Percentiles rank a stretch among this genome's conserved stretches.
Conservation (phyloP, 2,888 invertebrate genomes). For the Xestia xanthographa region DNA sequence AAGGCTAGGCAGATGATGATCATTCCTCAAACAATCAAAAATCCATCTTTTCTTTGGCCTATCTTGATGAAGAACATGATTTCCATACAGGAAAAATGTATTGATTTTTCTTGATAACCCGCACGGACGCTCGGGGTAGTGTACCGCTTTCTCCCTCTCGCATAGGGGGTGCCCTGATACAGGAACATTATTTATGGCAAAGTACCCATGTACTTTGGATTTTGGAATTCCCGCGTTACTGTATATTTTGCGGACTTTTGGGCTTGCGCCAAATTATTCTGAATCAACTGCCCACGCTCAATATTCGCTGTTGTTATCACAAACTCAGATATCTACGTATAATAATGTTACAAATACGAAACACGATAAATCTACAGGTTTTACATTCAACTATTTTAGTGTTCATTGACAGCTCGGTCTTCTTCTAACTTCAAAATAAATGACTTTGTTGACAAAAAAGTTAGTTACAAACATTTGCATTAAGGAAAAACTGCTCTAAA, state of each 20-base stretch:
- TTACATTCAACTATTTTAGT: not conserved
- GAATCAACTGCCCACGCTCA: constrained; percentile 45
- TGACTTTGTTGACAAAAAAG: not conserved
- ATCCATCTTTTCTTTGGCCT: too few species aligned
- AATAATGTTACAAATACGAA: constrained; percentile 7
- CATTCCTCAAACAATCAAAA: too few species aligned
- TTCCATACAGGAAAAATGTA: not conserved
- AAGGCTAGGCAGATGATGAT: too few species aligned
- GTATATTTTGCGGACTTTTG: constrained; percentile 30
- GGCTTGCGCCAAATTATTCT: constrained; percentile 48
- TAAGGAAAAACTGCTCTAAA: constrained; percentile 46
- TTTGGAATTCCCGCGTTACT: constrained; percentile 27
- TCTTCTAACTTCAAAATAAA: not conserved
- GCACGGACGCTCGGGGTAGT: not conserved
- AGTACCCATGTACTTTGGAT: not conserved
- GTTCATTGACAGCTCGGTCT: not conserved
- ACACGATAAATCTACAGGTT: not conserved
- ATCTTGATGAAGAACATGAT: not conserved
- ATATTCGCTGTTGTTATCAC: constrained; percentile 33
- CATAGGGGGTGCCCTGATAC: not conserved
- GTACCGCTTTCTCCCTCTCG: not conserved
- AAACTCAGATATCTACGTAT: not conserved
- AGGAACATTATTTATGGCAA: not conserved
- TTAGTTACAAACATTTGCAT: not conserved
- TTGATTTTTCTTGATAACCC: not conserved